Percentiles rank a stretch among this genome's conserved stretches.
Conservation (phyloP, 1,140 invertebrate species). For the Microplitis mediator region DNA sequence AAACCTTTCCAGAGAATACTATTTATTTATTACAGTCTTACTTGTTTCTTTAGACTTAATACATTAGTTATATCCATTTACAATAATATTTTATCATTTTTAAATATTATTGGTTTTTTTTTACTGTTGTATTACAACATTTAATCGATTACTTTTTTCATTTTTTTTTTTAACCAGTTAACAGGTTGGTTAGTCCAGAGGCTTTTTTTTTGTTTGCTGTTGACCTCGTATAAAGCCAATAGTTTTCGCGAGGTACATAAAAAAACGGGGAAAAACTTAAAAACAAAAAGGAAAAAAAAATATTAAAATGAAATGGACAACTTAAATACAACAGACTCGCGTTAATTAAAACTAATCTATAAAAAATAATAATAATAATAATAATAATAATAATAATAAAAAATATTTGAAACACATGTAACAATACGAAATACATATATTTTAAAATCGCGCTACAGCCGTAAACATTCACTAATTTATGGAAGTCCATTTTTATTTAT, state of each 20-base stretch:
- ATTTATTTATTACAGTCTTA: conserved; percentile 29
- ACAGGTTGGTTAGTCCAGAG: neutral
- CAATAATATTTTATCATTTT: neutral
- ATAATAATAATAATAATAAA: too few species aligned
- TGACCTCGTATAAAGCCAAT: neutral
- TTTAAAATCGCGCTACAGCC: conserved; percentile 41
- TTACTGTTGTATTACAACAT: neutral
- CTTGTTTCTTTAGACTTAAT: conserved; percentile 11
- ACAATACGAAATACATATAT: conserved; percentile 29
- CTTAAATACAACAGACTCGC: conserved; percentile 39
- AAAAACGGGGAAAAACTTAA: neutral
- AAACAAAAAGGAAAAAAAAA: conserved; percentile 20
- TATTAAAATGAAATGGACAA: too few species aligned
- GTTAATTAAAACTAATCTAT: conserved; percentile 31
- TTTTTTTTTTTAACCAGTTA: neutral
- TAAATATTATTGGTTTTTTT: neutral
- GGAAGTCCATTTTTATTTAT: conserved; percentile 7
- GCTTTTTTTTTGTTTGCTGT: neutral
- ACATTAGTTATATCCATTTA: neutral
- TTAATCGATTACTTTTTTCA: neutral
- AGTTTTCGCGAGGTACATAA: neutral
- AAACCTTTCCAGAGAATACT: conserved; percentile 10
- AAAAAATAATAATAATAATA: neutral
- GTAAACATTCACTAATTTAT: neutral
- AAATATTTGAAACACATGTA: conserved; percentile 39